A percentile compares a stretch with the other conserved stretches of the same genome.
phyloP scores from a whole-genome alignment of 2,888 invertebrate species.

The Erebia ligea region DNA sequence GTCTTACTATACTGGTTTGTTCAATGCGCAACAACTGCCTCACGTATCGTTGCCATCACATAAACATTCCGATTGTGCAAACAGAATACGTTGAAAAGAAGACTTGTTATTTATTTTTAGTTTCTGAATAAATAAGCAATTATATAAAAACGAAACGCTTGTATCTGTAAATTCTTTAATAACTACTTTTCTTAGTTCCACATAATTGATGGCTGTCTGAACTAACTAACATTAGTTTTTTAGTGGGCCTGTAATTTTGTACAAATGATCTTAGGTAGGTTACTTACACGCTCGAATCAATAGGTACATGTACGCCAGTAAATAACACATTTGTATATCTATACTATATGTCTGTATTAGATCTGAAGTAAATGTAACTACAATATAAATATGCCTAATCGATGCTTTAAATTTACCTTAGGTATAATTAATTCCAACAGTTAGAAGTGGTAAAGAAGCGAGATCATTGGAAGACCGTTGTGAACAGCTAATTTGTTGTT shows the following conservation, averaged over 20 bases:
- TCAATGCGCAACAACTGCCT: slow-evolving; percentile 11
- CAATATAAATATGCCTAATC: too few relatives aligned
- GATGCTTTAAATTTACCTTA: too few relatives aligned
- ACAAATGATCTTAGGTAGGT: too few relatives aligned
- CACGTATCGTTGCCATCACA: slow-evolving; percentile 11
- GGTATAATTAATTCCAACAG: too few relatives aligned
- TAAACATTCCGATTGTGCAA: slow-evolving; percentile 9
- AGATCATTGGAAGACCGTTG: too few relatives aligned
- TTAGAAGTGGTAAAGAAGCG: too few relatives aligned
- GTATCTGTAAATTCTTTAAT: background rate
- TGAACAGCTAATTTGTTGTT: too few relatives aligned
- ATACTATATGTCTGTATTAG: too few relatives aligned
- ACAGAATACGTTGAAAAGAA: slow-evolving; percentile 1
- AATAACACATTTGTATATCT: too few relatives aligned
- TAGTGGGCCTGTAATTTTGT: background rate
- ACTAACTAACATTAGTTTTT: background rate
- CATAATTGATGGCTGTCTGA: background rate
- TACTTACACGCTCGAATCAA: too few relatives aligned
- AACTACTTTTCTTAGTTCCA: background rate
- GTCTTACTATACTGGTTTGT: background rate
- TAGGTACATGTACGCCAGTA: too few relatives aligned
- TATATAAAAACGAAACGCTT: slow-evolving; percentile 1
- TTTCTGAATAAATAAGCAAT: slow-evolving; percentile 18
- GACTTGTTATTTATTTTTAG: slow-evolving; percentile 17
- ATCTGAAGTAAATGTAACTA: too few relatives aligned